Evolutionary conservation across 2,113 vertebrate genomes (phyloP), one percentile per base, ranked within the genome.

Genomic region (Mormyrus iriodes): DNA sequence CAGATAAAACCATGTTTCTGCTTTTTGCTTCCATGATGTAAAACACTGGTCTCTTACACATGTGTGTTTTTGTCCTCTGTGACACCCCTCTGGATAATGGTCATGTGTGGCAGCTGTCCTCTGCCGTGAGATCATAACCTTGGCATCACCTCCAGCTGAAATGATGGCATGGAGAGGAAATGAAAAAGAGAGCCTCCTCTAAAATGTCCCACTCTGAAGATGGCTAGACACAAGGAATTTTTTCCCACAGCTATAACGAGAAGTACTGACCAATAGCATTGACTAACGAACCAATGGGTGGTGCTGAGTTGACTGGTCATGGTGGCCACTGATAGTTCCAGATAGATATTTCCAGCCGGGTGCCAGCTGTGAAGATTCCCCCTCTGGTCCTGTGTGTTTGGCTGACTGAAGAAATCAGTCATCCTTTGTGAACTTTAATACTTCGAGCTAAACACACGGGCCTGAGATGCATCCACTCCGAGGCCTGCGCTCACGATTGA

Each of bases 361-460:
- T 73, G 65, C 65, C 83, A 51, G 24, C 13, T 27, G n/a, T 86
- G 12, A 83, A 7, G 79, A 24, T 76, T 19, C 69, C 27, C 2
- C 65, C 13, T 15, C 65, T 4, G 12, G 24, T 73, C 84, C 65
- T 46, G 86, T 92, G 90, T 89, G 12, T 35, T 15, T 76, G 69
- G 39, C 24, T 87, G 21, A 89, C 53, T 48, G 44, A 35, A 85
- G 90, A 89, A 89, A 89, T 51, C 48, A 52, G 65, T 88, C 88
- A 82, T 39, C 87, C 76, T 69, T 69, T 55, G 52, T 87, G 61
- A 87, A 83, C 89, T 88, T 91, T 90, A 89, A 76, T 46, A 9
- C 7, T 9, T 7, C 24, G 42, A 0, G 1, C 79, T 9, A 15
- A 10, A 31, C 15, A 15, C 69, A 76, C 12, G 12, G 24, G 9